A percentile compares a stretch with the other conserved stretches of the same genome.
Evolutionary conservation across 2,797 vertebrate genomes (phyloP).

Genomic region (Miichthys miiuy): DNA sequence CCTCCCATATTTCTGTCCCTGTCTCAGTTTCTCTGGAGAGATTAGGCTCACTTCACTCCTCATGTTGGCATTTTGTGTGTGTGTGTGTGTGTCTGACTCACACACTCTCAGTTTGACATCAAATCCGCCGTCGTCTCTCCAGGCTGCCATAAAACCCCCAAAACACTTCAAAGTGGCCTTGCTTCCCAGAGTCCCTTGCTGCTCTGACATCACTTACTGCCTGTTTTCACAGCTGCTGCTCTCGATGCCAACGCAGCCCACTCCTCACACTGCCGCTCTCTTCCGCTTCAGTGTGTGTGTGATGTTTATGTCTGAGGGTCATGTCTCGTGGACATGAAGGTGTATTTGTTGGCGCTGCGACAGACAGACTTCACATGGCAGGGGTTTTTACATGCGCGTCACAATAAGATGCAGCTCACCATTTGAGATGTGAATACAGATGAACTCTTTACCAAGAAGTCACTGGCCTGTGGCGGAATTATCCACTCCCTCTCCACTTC

Average conservation of each 20-base stretch:
- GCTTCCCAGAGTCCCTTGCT: conserved; percentile 77
- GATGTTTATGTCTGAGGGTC: conserved; percentile 70
- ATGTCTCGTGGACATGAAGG: conserved; percentile 41
- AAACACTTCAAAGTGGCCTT: conserved; percentile 75
- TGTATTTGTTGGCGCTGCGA: conserved; percentile 57
- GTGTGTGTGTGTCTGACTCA: background rate
- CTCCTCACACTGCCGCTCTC: conserved; percentile 55
- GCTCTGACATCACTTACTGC: conserved; percentile 81
- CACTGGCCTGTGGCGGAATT: background rate
- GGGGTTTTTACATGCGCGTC: conserved; percentile 5
- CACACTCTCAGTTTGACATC: conserved; percentile 12
- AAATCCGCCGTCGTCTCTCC: conserved; percentile 29
- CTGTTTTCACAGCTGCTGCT: conserved; percentile 84
- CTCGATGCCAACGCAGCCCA: conserved; percentile 60
- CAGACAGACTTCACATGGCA: conserved; percentile 25
- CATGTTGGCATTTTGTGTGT: conserved; percentile 18
- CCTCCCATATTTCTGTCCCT: conserved; percentile 14
- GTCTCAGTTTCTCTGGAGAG: conserved; percentile 1
- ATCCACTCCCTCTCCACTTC: background rate
- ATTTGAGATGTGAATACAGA: background rate
- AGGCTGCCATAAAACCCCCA: conserved; percentile 40
- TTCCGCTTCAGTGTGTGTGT: conserved; percentile 43
- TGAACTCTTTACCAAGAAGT: background rate
- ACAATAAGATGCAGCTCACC: conserved; percentile 16
- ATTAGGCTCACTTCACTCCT: background rate